Percentiles rank a stretch among this genome's conserved stretches.
These are phyloP conservation scores for Labroides dimidiatus DNA, from an alignment of 2,797 vertebrate genomes.

Conservation along the genomic window DNA sequence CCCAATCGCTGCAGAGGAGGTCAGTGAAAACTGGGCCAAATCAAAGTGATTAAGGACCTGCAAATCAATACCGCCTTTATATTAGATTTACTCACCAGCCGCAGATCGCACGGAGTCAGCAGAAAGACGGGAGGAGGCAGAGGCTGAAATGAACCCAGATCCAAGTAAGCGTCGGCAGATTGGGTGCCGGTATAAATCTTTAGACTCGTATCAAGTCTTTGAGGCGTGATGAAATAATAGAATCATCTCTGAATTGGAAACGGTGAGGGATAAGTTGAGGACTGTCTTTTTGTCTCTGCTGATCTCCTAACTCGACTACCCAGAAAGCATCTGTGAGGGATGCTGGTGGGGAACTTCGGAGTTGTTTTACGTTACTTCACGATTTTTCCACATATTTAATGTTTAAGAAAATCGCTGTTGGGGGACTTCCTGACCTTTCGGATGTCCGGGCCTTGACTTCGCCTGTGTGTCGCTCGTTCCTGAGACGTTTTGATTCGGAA, in stretches of 20 bases:
- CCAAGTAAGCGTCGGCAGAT: slow-evolving; percentile 54
- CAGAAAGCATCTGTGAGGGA: slow-evolving; percentile 28
- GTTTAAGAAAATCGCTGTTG: no score
- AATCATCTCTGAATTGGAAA: slow-evolving; percentile 55
- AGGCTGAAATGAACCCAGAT: slow-evolving; percentile 62
- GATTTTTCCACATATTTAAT: no score
- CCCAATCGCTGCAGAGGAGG: slow-evolving; percentile 63
- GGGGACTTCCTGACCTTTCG: no score
- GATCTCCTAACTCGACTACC: slow-evolving; percentile 43
- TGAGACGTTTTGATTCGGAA: not conserved
- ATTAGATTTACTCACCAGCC: slow-evolving; percentile 81
- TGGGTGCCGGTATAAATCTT: slow-evolving; percentile 73
- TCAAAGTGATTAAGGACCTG: slow-evolving; percentile 85
- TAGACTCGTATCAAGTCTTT: slow-evolving; percentile 57
- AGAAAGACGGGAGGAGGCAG: slow-evolving; percentile 66
- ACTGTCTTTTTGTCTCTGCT: slow-evolving; percentile 54
- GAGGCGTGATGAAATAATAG: slow-evolving; percentile 64
- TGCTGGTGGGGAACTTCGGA: slow-evolving; percentile 24
- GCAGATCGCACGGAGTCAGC: slow-evolving; percentile 77
- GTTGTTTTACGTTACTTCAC: no score
- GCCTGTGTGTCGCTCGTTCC: no score
- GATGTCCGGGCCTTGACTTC: not conserved
- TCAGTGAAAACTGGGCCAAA: slow-evolving; percentile 80
- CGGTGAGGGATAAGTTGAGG: slow-evolving; percentile 32
- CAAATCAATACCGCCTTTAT: slow-evolving; percentile 85